Base-by-base conservation (phyloP, 2,888 invertebrate species). In the Panorpa germanica region DNA sequence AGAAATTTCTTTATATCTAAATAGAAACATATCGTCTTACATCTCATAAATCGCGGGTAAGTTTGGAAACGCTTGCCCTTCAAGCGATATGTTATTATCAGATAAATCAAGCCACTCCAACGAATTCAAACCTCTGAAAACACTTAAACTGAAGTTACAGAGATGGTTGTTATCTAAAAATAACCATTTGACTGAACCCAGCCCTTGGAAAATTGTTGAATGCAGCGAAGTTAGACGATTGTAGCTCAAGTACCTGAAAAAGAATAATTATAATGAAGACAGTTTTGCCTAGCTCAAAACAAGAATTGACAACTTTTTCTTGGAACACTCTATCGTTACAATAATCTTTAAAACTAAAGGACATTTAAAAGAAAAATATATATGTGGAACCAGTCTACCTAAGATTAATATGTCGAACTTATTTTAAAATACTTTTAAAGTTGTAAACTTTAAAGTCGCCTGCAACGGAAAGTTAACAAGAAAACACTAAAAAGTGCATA, bases 51-150 rank as follows among this genome's bases (percentile, higher is more conserved):
- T 43, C 15, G 43, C 46, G 6, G 53, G 52, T 37, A 64, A 45
- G 36, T 45, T 41, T 6, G 63, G 60, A 40, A 68, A 56, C 22
- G 39, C 44, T 26, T 59, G 49, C 17, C 50, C 48, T 20, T 47
- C 45, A 29, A 60, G 43, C 3, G 55, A 57, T 21, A 68, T 42
- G 8, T 45, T 44, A 48, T 68, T 68, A 19, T 52, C 42, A 9
- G 54, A 56, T 27, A 68, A 42, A 38, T 58, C 48, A 43, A 65
- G 43, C 52, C 57, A 57, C 27, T 49, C 45, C 24, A 63, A 42
- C 5, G 42, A 39, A 2, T 41, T 45, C 39, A 60, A 48, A 32
- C 53, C 46, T 12, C 43, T 42, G 23, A 64, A 51, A 34, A 55
- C 53, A 2, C 45, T 41, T 37, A 62, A 42, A 40, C 60, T 49